Evolutionary conservation across 1,140 invertebrate species (phyloP), one percentile per base, ranked within the genome.

Genomic region (Geopemphigus sp.): DNA sequence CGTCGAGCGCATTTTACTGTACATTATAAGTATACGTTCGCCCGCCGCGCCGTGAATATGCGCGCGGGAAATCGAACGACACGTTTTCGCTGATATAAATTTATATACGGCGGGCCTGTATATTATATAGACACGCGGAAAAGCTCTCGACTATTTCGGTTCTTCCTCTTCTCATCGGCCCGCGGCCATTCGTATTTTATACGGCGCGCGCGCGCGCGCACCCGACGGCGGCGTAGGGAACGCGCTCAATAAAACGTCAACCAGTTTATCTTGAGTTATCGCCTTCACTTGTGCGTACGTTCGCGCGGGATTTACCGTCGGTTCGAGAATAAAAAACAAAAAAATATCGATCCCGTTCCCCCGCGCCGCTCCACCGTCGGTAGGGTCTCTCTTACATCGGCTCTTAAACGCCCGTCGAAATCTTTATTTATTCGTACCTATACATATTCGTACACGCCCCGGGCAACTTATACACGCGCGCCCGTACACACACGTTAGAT

Each of bases 201-300:
- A 61, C n/a, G 19, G 10, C n/a, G n/a, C n/a, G n/a, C n/a, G n/a
- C n/a, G n/a, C n/a, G n/a, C n/a, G n/a, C n/a, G n/a, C n/a, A n/a
- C n/a, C 26, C 19, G 70, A 19, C 4, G 45, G 11, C n/a, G 47
- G 45, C 29, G n/a, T 19, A 50, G 24, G 24, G 68, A 72, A 19
- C 56, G 56, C 74, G 56, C 74, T 78, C 74, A 78, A 78, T 78
- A 78, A 78, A 78, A 78, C n/a, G 74, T 78, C 74, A 78, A 78
- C 74, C 57, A 78, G 74, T 78, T 78, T 78, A 78, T 78, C 74
- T 78, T 78, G 74, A 78, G 22, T 78, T 78, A 78, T 78, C 11
- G 56, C 45, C 39, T 22, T 61, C 56, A 22, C 39, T 61, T 61
- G n/a, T n/a, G 5, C 19, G 24, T 59, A 76, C 56, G 73, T 59